phyloP scores from a whole-genome alignment of 2,113 vertebrate species.

The Tapirus terrestris region DNA sequence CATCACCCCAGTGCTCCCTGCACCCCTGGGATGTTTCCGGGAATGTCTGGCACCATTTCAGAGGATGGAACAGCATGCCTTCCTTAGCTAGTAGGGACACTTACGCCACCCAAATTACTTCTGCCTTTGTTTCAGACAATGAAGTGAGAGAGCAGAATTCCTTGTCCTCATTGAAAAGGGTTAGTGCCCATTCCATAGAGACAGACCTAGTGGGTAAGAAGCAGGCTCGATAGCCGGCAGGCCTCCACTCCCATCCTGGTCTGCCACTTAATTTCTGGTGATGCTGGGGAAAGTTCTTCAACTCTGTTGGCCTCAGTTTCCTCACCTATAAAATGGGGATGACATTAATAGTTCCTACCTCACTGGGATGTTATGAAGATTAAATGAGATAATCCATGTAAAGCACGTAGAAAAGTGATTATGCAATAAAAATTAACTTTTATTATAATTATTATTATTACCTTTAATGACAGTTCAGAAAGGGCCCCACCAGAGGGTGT shows the following conservation, averaged over 20 bases:
- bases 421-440: not conserved
- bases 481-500: not conserved
- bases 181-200: not conserved
- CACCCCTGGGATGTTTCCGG: not conserved
- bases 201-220: not conserved
- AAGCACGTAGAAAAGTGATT: not conserved
- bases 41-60: not conserved
- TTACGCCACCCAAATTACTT: not conserved
- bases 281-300: not conserved
- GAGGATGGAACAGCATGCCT: not conserved
- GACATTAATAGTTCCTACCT: not conserved
- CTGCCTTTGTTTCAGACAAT: not conserved
- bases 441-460: not conserved
- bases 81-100: not conserved
- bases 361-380: not conserved
- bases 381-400: not conserved
- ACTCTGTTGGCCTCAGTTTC: not conserved
- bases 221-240: rapidly evolving
- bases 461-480: not conserved
- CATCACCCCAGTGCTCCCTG: too few relatives aligned
- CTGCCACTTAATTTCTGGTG: not conserved
- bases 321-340: not conserved
- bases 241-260: not conserved
- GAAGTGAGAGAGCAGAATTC: not conserved
- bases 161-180: not conserved